phyloP scores from a whole-genome alignment of 2,113 vertebrate genomes.

The Zapus hudsonius region DNA sequence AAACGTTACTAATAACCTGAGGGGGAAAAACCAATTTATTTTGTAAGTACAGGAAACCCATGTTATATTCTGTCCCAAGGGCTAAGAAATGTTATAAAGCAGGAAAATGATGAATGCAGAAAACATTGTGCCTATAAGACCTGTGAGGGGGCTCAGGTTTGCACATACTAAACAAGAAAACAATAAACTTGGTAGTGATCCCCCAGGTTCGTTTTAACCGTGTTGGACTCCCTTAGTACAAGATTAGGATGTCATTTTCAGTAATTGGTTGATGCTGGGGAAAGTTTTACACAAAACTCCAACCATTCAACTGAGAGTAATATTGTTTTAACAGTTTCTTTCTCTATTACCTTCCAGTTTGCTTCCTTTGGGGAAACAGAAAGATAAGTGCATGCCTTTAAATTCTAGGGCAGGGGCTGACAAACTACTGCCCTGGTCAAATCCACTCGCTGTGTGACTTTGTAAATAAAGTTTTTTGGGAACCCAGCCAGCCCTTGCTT shows the following conservation, averaged over 20 bases:
- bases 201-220: background rate
- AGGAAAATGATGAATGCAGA: constrained; percentile 53
- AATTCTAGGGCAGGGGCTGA: background rate
- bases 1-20: constrained; percentile 54
- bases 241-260: constrained; percentile 37
- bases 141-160: background rate
- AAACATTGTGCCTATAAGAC: constrained; percentile 12
- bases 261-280: constrained; percentile 42
- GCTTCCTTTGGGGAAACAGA: background rate
- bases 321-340: background rate
- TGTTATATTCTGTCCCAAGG: constrained; percentile 44
- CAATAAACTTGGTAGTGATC: background rate
- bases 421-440: background rate
- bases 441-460: background rate
- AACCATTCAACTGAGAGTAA: background rate
- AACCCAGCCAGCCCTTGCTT: background rate
- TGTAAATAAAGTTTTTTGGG: constrained; percentile 42
- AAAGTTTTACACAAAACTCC: constrained; percentile 29
- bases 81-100: constrained; percentile 63
- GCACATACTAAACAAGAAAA: constrained; percentile 47
- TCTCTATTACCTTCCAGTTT: background rate
- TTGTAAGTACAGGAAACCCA: constrained; percentile 60
- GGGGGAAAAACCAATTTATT: constrained; percentile 29
- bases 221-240: background rate
- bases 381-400: background rate